Conservation (phyloP, 2,797 vertebrate species). For the Ibycter americanus region DNA sequence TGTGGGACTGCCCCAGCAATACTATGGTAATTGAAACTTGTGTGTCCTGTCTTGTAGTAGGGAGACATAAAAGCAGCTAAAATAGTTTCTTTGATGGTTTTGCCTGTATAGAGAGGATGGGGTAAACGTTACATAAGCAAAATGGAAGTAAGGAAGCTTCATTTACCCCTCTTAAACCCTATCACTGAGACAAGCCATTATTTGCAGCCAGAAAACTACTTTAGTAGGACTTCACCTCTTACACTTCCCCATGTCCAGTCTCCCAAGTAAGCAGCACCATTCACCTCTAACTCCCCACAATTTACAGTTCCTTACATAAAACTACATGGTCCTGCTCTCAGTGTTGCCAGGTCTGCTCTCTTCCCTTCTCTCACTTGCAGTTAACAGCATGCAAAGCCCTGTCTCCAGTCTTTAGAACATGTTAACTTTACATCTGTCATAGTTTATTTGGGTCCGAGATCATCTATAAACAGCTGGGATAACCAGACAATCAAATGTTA, state of each 20-base stretch:
- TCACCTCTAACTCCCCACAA: not conserved
- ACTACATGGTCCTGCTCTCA: not conserved
- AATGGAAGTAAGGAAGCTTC: not conserved
- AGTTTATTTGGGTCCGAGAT: not conserved
- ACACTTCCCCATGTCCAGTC: not conserved
- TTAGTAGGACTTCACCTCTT: not conserved
- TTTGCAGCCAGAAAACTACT: not conserved
- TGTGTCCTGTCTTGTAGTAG: not conserved
- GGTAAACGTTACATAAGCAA: not conserved
- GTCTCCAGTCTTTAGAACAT: not conserved
- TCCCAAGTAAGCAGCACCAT: not conserved
- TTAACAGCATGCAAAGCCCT: not conserved
- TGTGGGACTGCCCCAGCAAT: not conserved
- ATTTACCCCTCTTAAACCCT: not conserved
- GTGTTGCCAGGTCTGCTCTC: not conserved
- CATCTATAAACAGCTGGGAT: not conserved
- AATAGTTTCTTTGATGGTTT: not conserved
- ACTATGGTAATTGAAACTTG: not conserved
- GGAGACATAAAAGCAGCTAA: not conserved
- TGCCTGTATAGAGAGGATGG: not conserved
- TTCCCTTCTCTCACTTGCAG: not conserved
- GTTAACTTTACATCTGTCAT: not conserved
- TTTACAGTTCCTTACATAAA: not conserved
- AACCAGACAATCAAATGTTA: not conserved
- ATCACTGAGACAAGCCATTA: not conserved